Base-by-base conservation (phyloP, 2,797 vertebrate genomes). In the Falco peregrinus region DNA sequence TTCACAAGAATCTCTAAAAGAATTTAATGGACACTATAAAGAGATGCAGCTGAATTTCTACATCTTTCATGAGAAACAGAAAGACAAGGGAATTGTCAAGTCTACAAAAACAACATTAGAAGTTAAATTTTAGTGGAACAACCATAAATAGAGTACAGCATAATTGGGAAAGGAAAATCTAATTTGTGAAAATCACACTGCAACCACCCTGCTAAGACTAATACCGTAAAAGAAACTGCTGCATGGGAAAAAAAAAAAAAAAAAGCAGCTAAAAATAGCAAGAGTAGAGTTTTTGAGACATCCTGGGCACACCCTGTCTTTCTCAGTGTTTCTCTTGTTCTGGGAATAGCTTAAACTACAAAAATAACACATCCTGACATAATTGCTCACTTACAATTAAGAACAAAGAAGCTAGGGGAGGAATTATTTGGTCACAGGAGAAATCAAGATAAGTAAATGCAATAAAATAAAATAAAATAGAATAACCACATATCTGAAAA, bases 1-100 rank as follows among this genome's bases (percentile, higher is more conserved):
- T 94, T 96, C 90, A 92, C 57, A 89, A 61, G 77, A 84, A 84
- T 35, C 87, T 96, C 76, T 93, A 91, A 65, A 88, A 92, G 88
- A 93, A 86, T 95, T 93, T 95, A 96, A 95, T 92, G 93, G 91
- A 89, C 85, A 84, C 86, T 95, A 95, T 95, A 97, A 97, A 97
- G 96, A 96, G 90, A 76, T 83, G 45, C 45, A 96, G 87, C 73
- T 92, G 86, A 96, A 93, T 96, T 91, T 93, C 74, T 97, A 84
- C 81, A 96, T 95, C 94, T 97, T 96, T 96, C 95, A 97, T 95
- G 95, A 96, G 90, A 82, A 94, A 73, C 41, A 77, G 71, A 70
- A 97, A 95, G 56, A 91, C 73, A 43, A 75, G 84, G 91, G 91
- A 93, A 95, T 93, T 96, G 53, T 75, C 94, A 87, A 95, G 74